Percentiles rank a stretch among this genome's conserved stretches.
Evolutionary conservation across 2,797 vertebrate species (phyloP).

Genomic region (Aplochiton taeniatus): DNA sequence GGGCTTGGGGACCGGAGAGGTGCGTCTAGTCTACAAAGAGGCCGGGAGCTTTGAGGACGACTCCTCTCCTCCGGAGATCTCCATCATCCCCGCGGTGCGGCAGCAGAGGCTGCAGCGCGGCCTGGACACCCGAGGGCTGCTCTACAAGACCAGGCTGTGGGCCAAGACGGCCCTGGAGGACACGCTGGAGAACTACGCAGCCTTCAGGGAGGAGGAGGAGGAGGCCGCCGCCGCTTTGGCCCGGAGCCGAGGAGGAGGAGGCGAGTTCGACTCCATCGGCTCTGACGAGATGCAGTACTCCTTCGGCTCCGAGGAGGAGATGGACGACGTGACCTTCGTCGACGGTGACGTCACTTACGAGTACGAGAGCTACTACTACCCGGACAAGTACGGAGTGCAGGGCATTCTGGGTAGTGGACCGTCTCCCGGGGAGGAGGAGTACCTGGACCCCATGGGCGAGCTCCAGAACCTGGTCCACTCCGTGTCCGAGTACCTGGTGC

Average conservation of each 20-base stretch:
- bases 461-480: conserved; percentile 90
- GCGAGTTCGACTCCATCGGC: conserved; percentile 83
- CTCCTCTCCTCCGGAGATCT: conserved; percentile 73
- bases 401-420: conserved; percentile 37
- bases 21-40: conserved; percentile 70
- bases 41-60: conserved; percentile 75
- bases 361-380: conserved; percentile 68
- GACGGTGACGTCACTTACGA: conserved; percentile 67
- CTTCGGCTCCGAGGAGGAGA: conserved; percentile 83
- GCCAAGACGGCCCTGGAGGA: conserved; percentile 69
- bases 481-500: conserved; percentile 92
- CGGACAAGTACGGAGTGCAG: conserved; percentile 44
- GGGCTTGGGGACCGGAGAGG: conserved; percentile 55
- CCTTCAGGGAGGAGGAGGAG: conserved; percentile 72
- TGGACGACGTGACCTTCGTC: conserved; percentile 75
- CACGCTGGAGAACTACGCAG: conserved; percentile 75
- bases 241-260: conserved; percentile 64
- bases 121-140: conserved; percentile 78
- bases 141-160: conserved; percentile 86
- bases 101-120: conserved; percentile 44
- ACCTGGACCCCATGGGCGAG: conserved; percentile 86
- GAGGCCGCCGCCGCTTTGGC: conserved; percentile 51
- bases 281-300: conserved; percentile 87
- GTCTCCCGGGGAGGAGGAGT: conserved; percentile 78
- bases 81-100: conserved; percentile 73